Evolutionary conservation across 2,113 vertebrate genomes (phyloP).

Genomic region (Pandion haliaetus): DNA sequence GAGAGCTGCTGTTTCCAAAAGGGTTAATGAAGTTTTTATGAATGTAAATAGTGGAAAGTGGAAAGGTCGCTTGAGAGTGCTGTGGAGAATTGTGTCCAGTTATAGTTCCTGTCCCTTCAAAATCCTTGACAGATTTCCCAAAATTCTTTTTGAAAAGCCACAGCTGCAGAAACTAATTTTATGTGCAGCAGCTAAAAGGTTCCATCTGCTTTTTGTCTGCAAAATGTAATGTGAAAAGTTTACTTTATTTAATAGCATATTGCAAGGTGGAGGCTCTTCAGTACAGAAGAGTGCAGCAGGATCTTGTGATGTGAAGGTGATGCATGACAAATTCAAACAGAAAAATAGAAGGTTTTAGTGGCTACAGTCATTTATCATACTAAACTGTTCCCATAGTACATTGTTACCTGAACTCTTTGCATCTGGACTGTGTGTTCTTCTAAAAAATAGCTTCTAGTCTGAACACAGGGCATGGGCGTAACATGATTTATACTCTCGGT

Average conservation of each 20-base stretch:
- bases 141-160: neutral
- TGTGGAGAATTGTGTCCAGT: neutral
- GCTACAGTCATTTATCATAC: neutral
- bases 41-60: neutral
- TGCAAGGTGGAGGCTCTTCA: neutral
- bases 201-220: neutral
- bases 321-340: neutral
- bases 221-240: neutral
- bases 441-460: neutral
- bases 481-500: neutral
- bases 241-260: neutral
- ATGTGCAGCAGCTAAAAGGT: neutral
- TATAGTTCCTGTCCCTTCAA: neutral
- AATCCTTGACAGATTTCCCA: neutral
- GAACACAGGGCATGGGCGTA: neutral
- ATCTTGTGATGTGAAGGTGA: neutral
- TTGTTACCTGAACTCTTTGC: neutral
- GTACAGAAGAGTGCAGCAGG: neutral
- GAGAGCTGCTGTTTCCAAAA: neutral
- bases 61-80: neutral
- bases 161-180: neutral
- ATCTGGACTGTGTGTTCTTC: neutral
- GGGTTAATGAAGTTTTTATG: neutral
- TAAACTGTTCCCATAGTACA: neutral
- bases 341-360: neutral